Base-by-base conservation (phyloP, 2,888 invertebrate genomes). In the Cerceris rybyensis region DNA sequence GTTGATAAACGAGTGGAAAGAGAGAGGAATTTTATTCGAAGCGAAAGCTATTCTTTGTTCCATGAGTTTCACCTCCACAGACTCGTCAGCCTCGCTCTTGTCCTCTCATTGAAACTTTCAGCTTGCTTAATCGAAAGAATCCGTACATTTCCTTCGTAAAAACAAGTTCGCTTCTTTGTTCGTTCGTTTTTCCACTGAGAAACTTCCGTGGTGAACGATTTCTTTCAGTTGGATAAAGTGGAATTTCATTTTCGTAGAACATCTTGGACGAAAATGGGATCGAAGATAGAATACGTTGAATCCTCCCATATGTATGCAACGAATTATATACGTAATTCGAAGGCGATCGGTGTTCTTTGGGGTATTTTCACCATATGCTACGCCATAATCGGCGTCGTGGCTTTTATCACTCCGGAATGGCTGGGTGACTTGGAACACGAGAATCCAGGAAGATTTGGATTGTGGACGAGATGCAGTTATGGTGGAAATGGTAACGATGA, bases 281-380 rank as follows among this genome's bases (percentile, higher is more conserved):
- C 97, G 80, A 98, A 97, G 94, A 96, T 98, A 91, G 97, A 98
- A 92, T 98, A 98, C 94, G 97, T 97, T 89, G 97, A 98, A 93
- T 96, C 97, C 87, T 96, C 97, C 86, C 97, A 98, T 93, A 95
- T 97, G 92, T 97, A 97, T 93, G 97, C 97, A 82, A 97, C 97
- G 78, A 97, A 97, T 93, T 98, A 98, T 92, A 97, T 97, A 85
- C 95, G 97, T 87, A 97, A 98, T 94, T 97, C 97, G 85, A 97
- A 97, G 94, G 98, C 98, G 64, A 98, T 99, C 82, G 98, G 98
- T 66, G 98, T 99, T 78, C 94, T 99, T 86, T 99, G 99, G 99
- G 98, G 97, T 80, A 97, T 99, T 91, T 98, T 99, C 93, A 98
- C 98, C 85, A 97, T 99, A 91, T 98, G 98, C 93, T 98, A 98